These are phyloP conservation scores for Acropternis orthonyx DNA, from an alignment of 2,797 vertebrate species.

Conservation along the genomic window DNA sequence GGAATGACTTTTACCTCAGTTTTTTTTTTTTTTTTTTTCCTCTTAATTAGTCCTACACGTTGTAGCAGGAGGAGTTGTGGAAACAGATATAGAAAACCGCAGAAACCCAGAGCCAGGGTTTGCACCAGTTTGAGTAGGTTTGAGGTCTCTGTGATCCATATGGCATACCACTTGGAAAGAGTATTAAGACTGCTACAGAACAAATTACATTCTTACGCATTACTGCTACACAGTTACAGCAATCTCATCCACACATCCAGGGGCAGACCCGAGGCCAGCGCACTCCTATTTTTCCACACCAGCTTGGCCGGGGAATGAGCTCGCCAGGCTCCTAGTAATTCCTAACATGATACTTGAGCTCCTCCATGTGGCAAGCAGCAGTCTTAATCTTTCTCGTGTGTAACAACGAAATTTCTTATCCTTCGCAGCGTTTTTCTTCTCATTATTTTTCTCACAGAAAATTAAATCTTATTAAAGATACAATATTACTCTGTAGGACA, in stretches of 20 bases:
- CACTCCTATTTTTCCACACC: background rate
- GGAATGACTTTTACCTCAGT: background rate
- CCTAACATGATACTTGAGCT: slow-evolving; percentile 70
- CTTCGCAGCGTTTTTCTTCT: background rate
- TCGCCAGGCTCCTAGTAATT: background rate
- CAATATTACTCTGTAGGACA: background rate
- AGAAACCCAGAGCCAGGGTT: background rate
- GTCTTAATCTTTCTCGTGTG: background rate
- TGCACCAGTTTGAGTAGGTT: background rate
- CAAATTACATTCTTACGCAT: background rate
- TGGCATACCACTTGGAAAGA: background rate
- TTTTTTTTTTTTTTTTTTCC: accelerated
- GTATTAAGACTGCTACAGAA: background rate
- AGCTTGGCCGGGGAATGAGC: background rate
- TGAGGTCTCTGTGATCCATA: background rate
- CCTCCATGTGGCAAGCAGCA: slow-evolving; percentile 70
- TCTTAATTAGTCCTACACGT: background rate
- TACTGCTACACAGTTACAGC: background rate
- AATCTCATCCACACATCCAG: background rate
- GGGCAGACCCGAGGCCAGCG: background rate
- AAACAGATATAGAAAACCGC: background rate
- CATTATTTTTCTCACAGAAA: background rate
- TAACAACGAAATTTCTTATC: background rate
- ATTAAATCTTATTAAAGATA: slow-evolving; percentile 4
- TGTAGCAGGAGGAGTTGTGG: background rate